Evolutionary conservation across 1,140 invertebrate species (phyloP).

Genomic region (Leptestheria dahalacensis): DNA sequence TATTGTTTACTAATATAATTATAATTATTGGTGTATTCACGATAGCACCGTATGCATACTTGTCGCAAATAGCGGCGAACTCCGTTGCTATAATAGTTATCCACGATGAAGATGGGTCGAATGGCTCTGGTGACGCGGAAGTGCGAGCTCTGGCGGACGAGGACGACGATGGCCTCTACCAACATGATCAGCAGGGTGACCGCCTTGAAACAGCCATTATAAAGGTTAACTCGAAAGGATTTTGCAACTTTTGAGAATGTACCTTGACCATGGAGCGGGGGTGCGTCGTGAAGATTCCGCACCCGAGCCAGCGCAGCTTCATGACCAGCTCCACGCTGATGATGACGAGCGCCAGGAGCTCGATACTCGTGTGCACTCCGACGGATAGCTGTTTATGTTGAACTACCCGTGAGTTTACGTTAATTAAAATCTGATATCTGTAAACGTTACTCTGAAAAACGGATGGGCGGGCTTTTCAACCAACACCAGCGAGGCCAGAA

Average conservation of each 20-base stretch:
- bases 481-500: constrained; percentile 61
- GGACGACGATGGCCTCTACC: constrained; percentile 61
- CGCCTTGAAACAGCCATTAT: constrained; percentile 39
- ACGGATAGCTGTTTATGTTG: constrained; percentile 41
- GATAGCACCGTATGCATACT: too few species aligned
- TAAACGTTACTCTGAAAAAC: constrained; percentile 40
- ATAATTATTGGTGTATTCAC: neutral
- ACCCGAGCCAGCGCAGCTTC: constrained; percentile 72
- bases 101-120: constrained; percentile 76
- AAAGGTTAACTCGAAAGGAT: neutral
- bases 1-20: neutral
- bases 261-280: constrained; percentile 76
- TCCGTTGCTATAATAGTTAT: constrained; percentile 64
- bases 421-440: constrained; percentile 17
- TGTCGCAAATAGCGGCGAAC: constrained; percentile 32
- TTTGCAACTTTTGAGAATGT: constrained; percentile 18
- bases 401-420: constrained; percentile 5
- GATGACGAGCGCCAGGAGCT: constrained; percentile 56
- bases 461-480: constrained; percentile 66
- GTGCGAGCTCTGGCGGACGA: constrained; percentile 67
- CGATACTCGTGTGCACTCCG: constrained; percentile 66
- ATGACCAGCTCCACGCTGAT: constrained; percentile 63
- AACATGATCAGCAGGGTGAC: constrained; percentile 67
- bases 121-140: constrained; percentile 72
- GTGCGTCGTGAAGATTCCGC: constrained; percentile 63